A percentile compares a stretch with the other conserved stretches of the same genome.
Conservation (phyloP, 2,797 vertebrate species). For the Myiothlypis chrysogaster region DNA sequence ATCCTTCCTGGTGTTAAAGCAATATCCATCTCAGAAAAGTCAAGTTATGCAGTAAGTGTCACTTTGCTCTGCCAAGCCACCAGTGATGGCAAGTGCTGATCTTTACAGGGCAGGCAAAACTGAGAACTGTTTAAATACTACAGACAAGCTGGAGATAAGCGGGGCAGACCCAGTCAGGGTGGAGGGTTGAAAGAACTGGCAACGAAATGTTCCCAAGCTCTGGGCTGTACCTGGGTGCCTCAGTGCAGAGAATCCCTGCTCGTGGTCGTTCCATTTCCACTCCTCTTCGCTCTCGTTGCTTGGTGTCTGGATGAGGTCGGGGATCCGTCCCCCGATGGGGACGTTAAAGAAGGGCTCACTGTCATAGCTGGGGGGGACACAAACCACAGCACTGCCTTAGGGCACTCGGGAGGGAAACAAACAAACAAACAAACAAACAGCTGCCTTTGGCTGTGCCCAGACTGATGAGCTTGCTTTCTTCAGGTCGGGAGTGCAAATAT, state of each 20-base stretch:
- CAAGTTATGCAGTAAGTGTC: neutral
- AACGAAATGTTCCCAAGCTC: neutral
- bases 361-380: conserved; percentile 61
- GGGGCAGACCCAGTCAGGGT: neutral
- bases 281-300: conserved; percentile 75
- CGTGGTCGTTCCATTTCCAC: conserved; percentile 80
- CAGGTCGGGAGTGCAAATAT: neutral
- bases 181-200: neutral
- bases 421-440: neutral
- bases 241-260: conserved; percentile 85
- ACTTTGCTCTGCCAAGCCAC: neutral
- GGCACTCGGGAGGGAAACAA: neutral
- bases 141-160: neutral
- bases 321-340: conserved; percentile 85
- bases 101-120: neutral
- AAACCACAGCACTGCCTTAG: neutral
- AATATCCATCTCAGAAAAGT: neutral
- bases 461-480: neutral
- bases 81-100: neutral
- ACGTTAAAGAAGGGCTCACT: conserved; percentile 79
- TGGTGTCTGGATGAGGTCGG: conserved; percentile 73
- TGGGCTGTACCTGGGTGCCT: conserved; percentile 81
- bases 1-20: neutral
- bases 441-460: neutral
- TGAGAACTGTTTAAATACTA: neutral